Evolutionary conservation across 2,113 vertebrate species (phyloP).

Genomic region (Rhombomys opimus): DNA sequence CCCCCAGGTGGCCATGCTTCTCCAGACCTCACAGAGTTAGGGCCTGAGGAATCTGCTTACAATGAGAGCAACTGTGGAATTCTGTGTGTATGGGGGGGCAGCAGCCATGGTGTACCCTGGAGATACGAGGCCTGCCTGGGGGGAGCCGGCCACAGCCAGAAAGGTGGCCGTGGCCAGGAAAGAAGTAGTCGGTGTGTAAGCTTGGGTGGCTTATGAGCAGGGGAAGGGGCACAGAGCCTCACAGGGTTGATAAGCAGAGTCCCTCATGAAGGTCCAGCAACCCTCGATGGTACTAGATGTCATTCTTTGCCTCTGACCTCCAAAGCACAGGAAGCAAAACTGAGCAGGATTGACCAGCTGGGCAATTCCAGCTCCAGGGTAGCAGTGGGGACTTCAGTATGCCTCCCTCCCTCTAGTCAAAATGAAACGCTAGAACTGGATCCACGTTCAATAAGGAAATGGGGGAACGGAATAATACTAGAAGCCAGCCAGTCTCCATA

Average conservation of each 20-base stretch:
- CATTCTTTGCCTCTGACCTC: neutral
- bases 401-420: neutral
- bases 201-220: neutral
- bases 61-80: neutral
- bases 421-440: neutral
- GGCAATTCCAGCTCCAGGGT: neutral
- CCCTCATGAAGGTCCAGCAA: neutral
- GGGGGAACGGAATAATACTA: neutral
- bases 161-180: neutral
- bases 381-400: neutral
- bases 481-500: neutral
- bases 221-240: neutral
- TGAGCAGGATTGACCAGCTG: neutral
- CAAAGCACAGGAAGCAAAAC: neutral
- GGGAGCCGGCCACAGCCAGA: neutral
- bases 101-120: neutral
- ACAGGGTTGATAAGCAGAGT: accelerated
- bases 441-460: neutral
- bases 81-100: neutral
- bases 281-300: neutral
- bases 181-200: too few species aligned
- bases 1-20: neutral
- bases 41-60: neutral
- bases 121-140: neutral
- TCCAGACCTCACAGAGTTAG: neutral